Percentiles rank a stretch among this genome's conserved stretches.
phyloP scores from a whole-genome alignment of 2,797 vertebrate genomes.

The Peromyscus aztecus region DNA sequence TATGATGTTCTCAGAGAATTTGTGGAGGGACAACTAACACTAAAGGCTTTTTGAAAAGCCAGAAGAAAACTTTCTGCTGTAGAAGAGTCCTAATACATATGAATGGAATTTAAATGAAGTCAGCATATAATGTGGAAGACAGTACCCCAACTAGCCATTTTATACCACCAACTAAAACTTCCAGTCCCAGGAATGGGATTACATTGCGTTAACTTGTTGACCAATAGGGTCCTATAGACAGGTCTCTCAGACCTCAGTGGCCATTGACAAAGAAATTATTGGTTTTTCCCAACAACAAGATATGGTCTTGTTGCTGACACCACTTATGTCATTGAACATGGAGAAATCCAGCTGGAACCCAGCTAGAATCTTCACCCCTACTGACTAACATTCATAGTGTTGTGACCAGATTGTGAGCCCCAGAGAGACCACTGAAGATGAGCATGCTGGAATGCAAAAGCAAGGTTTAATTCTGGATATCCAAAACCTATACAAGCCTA shows the following conservation, averaged over 20 bases:
- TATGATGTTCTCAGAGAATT: too few species aligned
- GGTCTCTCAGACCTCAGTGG: neutral
- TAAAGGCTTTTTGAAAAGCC: too few species aligned
- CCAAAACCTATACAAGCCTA: too few species aligned
- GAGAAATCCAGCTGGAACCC: neutral
- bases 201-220: neutral
- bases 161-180: neutral
- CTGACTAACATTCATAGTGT: too few species aligned
- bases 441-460: too few species aligned
- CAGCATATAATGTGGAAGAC: neutral
- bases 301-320: neutral
- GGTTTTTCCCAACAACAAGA: neutral
- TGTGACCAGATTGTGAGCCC: too few species aligned
- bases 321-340: neutral
- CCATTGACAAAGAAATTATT: neutral
- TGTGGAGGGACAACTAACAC: too few species aligned
- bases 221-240: neutral
- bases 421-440: too few species aligned
- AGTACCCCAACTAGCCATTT: neutral
- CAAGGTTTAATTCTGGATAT: too few species aligned
- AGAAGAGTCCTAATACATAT: too few species aligned
- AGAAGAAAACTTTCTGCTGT: too few species aligned
- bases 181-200: neutral
- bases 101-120: neutral
- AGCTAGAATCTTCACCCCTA: neutral